Base-by-base conservation (phyloP, 2,888 invertebrate species). In the Aproaerema taeniolella region DNA sequence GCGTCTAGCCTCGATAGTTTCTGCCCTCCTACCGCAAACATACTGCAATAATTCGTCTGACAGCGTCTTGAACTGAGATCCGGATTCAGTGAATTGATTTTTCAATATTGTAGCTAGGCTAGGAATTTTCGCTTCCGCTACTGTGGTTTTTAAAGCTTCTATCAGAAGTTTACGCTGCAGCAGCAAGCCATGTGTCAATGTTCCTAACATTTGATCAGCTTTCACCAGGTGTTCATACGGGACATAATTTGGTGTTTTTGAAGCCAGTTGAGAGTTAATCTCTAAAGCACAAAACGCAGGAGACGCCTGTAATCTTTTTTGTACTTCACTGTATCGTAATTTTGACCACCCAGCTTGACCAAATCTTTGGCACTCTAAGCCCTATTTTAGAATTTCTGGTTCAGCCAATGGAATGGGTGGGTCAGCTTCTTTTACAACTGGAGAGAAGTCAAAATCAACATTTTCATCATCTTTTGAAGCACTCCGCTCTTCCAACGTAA, bases 11-110 rank as follows among this genome's bases (percentile, higher is more conserved):
- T 37, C 17, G 7, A 37, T 20, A 12, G 34, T 2, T 11, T 31
- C 39, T 13, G 29, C 31, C 10, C 40, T 25, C 7, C 43, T 31
- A 1, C 47, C 49, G 24, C 39, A 43, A 1, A 39, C 38, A 37
- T 47, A 49, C 20, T 49, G 47, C 1, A 49, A 38, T n/a, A 47
- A 28, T 11, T 41, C 43, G 24, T 45, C 45, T 1, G 39, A 43
- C 7, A 28, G 32, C 10, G 41, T 43, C 9, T 33, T 42, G 11
- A 43, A 45, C 9, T 26, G 15, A 7, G 46, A 41, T 13, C 43
- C 41, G 0, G 35, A 10, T 8, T 24, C 24, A 10, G 24, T 25
- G 32, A 41, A 9, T 24, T 15, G 20, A 7, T 39, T 38, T n/a
- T 11, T 16, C n/a, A n/a, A n/a, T n/a, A n/a, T n/a, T n/a, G n/a